phyloP scores from a whole-genome alignment of 2,888 invertebrate genomes.

The Heteromurus nitidus region DNA sequence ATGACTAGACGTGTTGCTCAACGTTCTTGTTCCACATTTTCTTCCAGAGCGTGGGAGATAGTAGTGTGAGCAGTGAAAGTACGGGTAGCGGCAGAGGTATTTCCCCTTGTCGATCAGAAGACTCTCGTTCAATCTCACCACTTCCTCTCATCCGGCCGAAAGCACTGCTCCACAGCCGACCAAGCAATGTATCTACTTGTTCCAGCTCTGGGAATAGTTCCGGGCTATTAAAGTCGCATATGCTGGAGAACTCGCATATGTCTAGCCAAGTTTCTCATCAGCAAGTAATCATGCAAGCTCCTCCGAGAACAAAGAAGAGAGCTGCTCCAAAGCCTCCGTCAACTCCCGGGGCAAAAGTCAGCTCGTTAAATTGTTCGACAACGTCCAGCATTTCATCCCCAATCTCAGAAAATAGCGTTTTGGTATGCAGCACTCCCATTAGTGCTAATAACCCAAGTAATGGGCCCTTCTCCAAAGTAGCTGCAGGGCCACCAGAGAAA shows the following conservation, averaged over 20 bases:
- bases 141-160: constrained; percentile 70
- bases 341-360: constrained; percentile 44
- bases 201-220: constrained; percentile 66
- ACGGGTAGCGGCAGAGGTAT: constrained; percentile 77
- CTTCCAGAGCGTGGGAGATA: constrained; percentile 75
- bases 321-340: constrained; percentile 72
- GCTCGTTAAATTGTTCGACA: constrained; percentile 48
- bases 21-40: no score
- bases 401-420: constrained; percentile 71
- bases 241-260: constrained; percentile 46
- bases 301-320: constrained; percentile 72
- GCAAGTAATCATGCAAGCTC: constrained; percentile 61
- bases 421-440: constrained; percentile 42
- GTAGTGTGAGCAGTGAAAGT: constrained; percentile 78
- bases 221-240: constrained; percentile 47
- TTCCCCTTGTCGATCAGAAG: constrained; percentile 81
- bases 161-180: constrained; percentile 61
- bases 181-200: constrained; percentile 68
- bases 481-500: constrained; percentile 73
- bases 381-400: constrained; percentile 76
- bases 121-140: constrained; percentile 74
- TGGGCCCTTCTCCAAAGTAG: constrained; percentile 16
- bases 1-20: no score
- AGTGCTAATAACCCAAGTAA: background rate
- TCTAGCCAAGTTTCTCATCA: constrained; percentile 45